These are phyloP conservation scores for Drosophila barbarae DNA, from an alignment of 2,888 invertebrate genomes.

Conservation along the genomic window DNA sequence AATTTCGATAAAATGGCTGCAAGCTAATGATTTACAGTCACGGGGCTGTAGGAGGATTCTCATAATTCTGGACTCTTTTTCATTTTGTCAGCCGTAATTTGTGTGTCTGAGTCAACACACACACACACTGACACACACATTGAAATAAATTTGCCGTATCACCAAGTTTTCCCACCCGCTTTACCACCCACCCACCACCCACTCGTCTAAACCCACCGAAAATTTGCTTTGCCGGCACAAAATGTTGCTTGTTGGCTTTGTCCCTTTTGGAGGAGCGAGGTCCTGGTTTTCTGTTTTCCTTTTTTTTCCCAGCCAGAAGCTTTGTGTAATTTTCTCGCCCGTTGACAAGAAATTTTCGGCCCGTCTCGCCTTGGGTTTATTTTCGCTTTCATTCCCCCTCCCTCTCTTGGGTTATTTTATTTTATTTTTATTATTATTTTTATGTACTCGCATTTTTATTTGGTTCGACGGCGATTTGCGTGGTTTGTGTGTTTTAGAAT, in stretches of 20 bases:
- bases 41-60: background rate
- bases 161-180: conserved; percentile 39
- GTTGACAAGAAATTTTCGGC: conserved; percentile 39
- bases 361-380: conserved; percentile 16
- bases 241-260: conserved; percentile 35
- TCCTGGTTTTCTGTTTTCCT: conserved; percentile 8
- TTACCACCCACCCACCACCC: conserved; percentile 17
- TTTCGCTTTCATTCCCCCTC: conserved; percentile 25
- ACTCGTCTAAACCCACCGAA: conserved; percentile 13
- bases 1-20: conserved; percentile 5
- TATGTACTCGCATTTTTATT: conserved; percentile 69
- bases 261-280: conserved; percentile 8
- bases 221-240: conserved; percentile 49
- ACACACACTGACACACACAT: conserved; percentile 2
- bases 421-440: conserved; percentile 65
- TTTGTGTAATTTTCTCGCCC: conserved; percentile 43
- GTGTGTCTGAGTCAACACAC: conserved; percentile 15
- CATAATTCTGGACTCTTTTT: conserved; percentile 24
- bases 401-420: conserved; percentile 18
- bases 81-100: conserved; percentile 20
- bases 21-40: conserved; percentile 18
- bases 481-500: conserved; percentile 70
- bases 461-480: conserved; percentile 52
- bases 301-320: conserved; percentile 4
- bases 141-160: conserved; percentile 43